Base-by-base conservation (phyloP, 2,888 invertebrate genomes). In the Drosophila antonietae region DNA sequence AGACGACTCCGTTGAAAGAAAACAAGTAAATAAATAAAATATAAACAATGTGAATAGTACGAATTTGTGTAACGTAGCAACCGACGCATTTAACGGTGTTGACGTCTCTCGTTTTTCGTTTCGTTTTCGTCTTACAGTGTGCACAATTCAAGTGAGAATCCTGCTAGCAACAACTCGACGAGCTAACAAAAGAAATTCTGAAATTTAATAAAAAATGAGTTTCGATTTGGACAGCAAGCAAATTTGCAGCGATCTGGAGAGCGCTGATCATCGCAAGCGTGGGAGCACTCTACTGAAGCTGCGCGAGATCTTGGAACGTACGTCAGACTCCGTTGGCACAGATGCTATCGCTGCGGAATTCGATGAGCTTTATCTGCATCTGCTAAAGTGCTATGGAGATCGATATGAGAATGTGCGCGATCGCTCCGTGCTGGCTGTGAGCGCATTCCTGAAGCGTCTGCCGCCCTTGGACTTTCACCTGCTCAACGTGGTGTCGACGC, bases 401-500 rank as follows among this genome's bases (percentile, higher is more conserved):
- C 91, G 90, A 12, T 93, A 83, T 56, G 93, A 93, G 63, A 90
- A 88, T 62, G 92, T 92, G 20, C 90, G 93, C 0, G 89, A 90
- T 55, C 71, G 81, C 12, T 83, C 93, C 0, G 88, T 89, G 1
- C 44, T 70, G 10, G 89, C 90, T 0, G 89, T 93, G 0, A 88
- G 71, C 15, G 74, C 80, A 3, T 91, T 92, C 18, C 68, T 93
- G n/a, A 68, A 82, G 0, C 92, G 93, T 37, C 90, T 96, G 33
- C 95, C 95, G 0, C 91, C 95, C 0, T 94, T 95, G 76, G 96
- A 96, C 79, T 96, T 95, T 73, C 96, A 96, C 91, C 93, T 97
- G 58, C 95, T 96, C 0, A 96, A 96, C 77, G 93, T 97, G 18
- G 93, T 98, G 41, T 96, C 97, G 2, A 95, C 96, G 2, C 90